phyloP scores from a whole-genome alignment of 1,140 invertebrate genomes.

The Drosophila simulans region DNA sequence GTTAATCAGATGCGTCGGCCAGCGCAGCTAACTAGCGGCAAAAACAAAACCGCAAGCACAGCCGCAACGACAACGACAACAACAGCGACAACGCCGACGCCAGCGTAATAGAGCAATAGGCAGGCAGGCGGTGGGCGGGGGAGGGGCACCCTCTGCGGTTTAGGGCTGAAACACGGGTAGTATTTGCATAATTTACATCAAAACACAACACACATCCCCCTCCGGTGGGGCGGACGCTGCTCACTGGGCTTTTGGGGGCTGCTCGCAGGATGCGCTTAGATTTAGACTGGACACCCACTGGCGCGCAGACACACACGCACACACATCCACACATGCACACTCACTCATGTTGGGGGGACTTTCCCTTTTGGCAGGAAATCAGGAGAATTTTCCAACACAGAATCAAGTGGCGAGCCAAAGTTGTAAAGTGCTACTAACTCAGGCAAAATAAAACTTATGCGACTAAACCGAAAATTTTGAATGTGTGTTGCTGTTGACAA shows the following conservation, averaged over 20 bases:
- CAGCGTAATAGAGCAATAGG: constrained; percentile 75
- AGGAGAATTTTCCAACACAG: constrained; percentile 36
- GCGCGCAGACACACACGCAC: constrained; percentile 14
- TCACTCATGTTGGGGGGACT: constrained; percentile 44
- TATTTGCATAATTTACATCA: constrained; percentile 56
- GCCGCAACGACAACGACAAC: constrained; percentile 55
- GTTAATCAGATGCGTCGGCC: constrained; percentile 72
- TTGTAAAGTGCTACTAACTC: constrained; percentile 57
- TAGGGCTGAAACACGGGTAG: constrained; percentile 69
- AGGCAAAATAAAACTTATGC: constrained; percentile 76
- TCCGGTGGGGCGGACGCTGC: background rate
- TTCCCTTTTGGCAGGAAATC: constrained; percentile 15
- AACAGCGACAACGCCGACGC: constrained; percentile 66
- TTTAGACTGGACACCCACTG: constrained; percentile 21
- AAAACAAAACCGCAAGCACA: constrained; percentile 56
- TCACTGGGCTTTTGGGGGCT: background rate
- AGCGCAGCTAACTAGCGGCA: constrained; percentile 72
- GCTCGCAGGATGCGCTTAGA: constrained; percentile 29
- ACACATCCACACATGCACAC: constrained; percentile 13
- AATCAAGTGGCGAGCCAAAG: constrained; percentile 58
- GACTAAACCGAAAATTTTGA: constrained; percentile 82
- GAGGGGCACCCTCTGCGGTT: constrained; percentile 16
- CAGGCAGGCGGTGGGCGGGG: constrained; percentile 2
- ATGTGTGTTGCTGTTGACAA: constrained; percentile 82
- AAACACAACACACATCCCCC: constrained; percentile 18